A percentile compares a stretch with the other conserved stretches of the same genome.
These are phyloP conservation scores for Platichthys flesus DNA, from an alignment of 2,113 vertebrate genomes.

Conservation along the genomic window DNA sequence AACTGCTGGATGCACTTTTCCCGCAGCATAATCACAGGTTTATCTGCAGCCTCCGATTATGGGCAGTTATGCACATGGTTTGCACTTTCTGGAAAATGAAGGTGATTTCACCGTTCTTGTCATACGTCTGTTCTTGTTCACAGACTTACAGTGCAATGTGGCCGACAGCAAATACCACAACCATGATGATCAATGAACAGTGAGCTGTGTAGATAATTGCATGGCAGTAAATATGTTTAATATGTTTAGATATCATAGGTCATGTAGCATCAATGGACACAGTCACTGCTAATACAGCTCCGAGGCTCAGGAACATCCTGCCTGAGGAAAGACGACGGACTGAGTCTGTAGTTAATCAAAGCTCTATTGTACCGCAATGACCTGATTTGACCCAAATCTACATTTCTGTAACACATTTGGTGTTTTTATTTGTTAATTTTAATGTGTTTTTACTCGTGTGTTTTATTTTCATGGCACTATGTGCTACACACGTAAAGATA, in stretches of 20 bases:
- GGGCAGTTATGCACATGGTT: constrained; percentile 33
- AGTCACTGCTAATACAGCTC: not conserved
- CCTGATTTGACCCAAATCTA: no score
- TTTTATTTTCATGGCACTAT: no score
- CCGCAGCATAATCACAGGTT: constrained; percentile 61
- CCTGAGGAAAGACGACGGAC: no score
- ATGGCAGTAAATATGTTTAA: not conserved
- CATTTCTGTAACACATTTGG: no score
- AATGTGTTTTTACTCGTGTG: no score
- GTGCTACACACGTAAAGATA: no score
- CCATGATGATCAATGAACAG: constrained; percentile 9
- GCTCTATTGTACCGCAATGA: no score
- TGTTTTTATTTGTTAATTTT: no score
- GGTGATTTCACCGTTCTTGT: constrained; percentile 21
- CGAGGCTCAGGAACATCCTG: no score
- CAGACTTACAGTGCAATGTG: constrained; percentile 4
- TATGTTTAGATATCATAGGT: not conserved
- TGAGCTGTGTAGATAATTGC: constrained; percentile 11
- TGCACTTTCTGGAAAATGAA: constrained; percentile 43
- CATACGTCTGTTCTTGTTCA: constrained; percentile 7
- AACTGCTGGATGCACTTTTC: constrained; percentile 57
- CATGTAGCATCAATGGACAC: not conserved
- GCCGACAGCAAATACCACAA: constrained; percentile 9
- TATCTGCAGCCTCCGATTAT: constrained; percentile 59
- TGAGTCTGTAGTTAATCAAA: no score